These are phyloP conservation scores for Drosophila tanythrix DNA, from an alignment of 2,888 invertebrate species.

Conservation along the genomic window DNA sequence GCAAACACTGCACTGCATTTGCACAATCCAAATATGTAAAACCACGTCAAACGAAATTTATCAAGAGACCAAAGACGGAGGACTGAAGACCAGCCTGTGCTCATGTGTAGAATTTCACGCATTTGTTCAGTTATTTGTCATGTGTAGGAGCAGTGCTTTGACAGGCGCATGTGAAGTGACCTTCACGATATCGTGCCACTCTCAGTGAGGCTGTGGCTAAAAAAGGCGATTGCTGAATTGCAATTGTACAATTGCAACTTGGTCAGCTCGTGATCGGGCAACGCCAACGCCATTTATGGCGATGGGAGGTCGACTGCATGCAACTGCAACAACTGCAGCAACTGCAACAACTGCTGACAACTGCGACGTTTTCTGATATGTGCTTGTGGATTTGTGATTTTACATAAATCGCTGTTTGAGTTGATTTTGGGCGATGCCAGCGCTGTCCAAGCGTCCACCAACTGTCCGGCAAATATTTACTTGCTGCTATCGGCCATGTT, in stretches of 20 bases:
- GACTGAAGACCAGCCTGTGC: not conserved
- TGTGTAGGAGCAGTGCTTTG: slow-evolving; percentile 56
- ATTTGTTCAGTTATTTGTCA: slow-evolving; percentile 76
- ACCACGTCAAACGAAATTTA: slow-evolving; percentile 28
- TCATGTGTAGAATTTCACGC: slow-evolving; percentile 71
- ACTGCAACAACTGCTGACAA: slow-evolving; percentile 1
- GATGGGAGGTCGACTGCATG: slow-evolving; percentile 62
- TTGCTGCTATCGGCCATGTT: slow-evolving; percentile 52
- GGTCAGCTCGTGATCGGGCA: slow-evolving; percentile 72
- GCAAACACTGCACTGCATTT: slow-evolving; percentile 49
- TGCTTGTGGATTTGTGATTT: slow-evolving; percentile 38
- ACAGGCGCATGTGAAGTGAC: slow-evolving; percentile 70
- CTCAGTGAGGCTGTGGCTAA: slow-evolving; percentile 26
- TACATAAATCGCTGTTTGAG: slow-evolving; percentile 56
- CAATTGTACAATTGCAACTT: slow-evolving; percentile 46
- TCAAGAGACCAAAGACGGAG: slow-evolving; percentile 15
- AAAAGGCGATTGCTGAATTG: slow-evolving; percentile 44
- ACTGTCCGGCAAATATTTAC: slow-evolving; percentile 67
- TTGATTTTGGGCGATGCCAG: slow-evolving; percentile 45
- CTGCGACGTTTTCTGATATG: slow-evolving; percentile 25
- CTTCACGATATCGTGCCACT: slow-evolving; percentile 73
- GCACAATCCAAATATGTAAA: slow-evolving; percentile 47
- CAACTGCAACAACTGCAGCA: slow-evolving; percentile 16
- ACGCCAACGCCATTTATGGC: slow-evolving; percentile 72
- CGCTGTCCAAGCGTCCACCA: slow-evolving; percentile 2